Conservation (phyloP, 92 coral and sea anemone species). For the Umimayanthus kanabou region DNA sequence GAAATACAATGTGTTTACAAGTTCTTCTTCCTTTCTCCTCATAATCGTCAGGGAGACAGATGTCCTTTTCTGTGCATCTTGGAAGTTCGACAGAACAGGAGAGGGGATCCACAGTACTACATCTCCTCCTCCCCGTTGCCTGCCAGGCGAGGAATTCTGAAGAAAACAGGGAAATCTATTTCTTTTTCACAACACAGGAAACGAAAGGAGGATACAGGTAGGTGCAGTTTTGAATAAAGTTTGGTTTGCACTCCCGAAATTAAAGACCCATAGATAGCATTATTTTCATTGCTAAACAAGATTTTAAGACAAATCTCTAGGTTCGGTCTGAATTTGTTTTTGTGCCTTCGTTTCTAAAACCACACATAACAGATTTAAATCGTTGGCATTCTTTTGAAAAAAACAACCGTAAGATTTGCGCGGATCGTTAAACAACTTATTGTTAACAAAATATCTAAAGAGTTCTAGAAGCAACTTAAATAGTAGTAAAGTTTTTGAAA, state of each 20-base stretch:
- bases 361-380: no score
- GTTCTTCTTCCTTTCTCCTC: background rate
- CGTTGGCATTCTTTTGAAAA: no score
- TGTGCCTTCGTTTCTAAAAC: no score
- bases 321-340: no score
- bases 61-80: slow-evolving; percentile 30
- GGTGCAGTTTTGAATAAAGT: background rate
- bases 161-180: slow-evolving; percentile 27
- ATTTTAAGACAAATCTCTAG: no score
- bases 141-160: slow-evolving; percentile 48
- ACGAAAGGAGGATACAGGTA: background rate
- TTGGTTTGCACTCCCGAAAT: background rate
- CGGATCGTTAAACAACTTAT: no score
- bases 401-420: no score
- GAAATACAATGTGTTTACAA: background rate
- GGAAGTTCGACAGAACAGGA: slow-evolving; percentile 16
- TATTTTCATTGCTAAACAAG: no score
- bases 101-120: background rate
- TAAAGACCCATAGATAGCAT: background rate
- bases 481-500: no score
- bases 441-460: no score
- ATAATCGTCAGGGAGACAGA: background rate
- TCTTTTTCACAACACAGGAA: slow-evolving; percentile 15
- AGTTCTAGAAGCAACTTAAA: no score
- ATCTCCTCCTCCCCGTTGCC: slow-evolving; percentile 29